A percentile compares a stretch with the other conserved stretches of the same genome.
Evolutionary conservation across 1,140 invertebrate genomes (phyloP).

Genomic region (Zaprionus nigranus): DNA sequence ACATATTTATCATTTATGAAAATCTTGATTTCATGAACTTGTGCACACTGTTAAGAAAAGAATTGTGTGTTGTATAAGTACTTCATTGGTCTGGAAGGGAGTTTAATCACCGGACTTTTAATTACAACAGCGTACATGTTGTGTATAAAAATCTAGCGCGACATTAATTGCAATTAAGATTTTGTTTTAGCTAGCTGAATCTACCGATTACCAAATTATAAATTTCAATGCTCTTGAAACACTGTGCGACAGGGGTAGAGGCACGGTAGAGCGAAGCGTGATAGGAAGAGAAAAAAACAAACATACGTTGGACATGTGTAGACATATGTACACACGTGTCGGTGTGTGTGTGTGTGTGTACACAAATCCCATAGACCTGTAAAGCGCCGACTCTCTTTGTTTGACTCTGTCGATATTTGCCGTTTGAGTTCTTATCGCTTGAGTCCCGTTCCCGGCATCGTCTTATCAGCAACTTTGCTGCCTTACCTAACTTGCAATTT

Average conservation of each 20-base stretch:
- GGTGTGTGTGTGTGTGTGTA: background rate
- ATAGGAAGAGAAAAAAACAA: constrained; percentile 4
- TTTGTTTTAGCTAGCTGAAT: constrained; percentile 6
- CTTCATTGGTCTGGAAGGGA: background rate
- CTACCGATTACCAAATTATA: constrained; percentile 7
- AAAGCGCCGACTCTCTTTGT: constrained; percentile 48
- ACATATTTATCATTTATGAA: background rate
- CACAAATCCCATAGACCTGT: constrained; percentile 21
- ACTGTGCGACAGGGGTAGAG: constrained; percentile 7
- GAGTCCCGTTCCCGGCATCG: background rate
- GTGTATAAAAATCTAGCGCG: background rate
- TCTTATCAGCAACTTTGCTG: constrained; percentile 41
- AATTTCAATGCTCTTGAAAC: constrained; percentile 2
- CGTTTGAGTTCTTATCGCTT: constrained; percentile 39
- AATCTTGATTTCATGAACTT: background rate
- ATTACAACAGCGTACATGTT: background rate
- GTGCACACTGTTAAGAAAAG: background rate
- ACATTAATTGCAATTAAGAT: constrained; percentile 11
- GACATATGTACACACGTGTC: background rate
- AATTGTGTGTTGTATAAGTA: background rate
- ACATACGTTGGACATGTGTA: constrained; percentile 1
- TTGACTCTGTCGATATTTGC: constrained; percentile 59
- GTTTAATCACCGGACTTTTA: background rate
- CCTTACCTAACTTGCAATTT: constrained; percentile 42
- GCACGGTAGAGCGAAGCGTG: constrained; percentile 4